Evolutionary conservation across 2,113 vertebrate genomes (phyloP).

Genomic region (Micromys minutus): DNA sequence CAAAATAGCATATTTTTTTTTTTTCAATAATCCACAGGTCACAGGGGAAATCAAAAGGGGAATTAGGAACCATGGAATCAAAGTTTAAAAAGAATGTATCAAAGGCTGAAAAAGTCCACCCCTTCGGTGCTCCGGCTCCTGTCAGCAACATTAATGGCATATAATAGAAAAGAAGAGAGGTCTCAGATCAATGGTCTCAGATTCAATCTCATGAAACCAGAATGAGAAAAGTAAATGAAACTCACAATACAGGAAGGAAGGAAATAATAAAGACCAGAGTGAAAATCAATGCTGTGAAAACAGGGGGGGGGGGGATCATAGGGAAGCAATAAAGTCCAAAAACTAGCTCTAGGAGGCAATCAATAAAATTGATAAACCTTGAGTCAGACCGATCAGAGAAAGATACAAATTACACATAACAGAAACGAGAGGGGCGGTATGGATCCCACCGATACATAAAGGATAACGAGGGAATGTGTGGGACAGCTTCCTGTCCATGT

Average conservation of each 20-base stretch:
- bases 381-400: not conserved
- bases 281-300: conserved; percentile 45
- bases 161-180: not conserved
- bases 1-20: not conserved
- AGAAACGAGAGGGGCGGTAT: not conserved
- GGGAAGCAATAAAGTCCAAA: conserved; percentile 49
- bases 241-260: conserved; percentile 27
- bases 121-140: not conserved
- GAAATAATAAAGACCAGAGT: conserved; percentile 36
- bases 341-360: not conserved
- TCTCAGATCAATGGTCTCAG: not conserved
- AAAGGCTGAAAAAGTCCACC: not conserved
- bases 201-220: conserved; percentile 36
- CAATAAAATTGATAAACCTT: conserved; percentile 60
- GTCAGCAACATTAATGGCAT: not conserved
- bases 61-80: not conserved
- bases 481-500: not conserved
- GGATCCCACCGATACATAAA: not conserved
- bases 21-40: conserved; percentile 17
- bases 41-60: conserved; percentile 34
- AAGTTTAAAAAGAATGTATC: not conserved
- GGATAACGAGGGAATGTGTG: not conserved
- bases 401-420: conserved; percentile 24
- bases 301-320: conserved; percentile 40
- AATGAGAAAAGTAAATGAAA: conserved; percentile 45